Evolutionary conservation across 2,113 vertebrate genomes (phyloP).

Genomic region (Thunnus maccoyii): DNA sequence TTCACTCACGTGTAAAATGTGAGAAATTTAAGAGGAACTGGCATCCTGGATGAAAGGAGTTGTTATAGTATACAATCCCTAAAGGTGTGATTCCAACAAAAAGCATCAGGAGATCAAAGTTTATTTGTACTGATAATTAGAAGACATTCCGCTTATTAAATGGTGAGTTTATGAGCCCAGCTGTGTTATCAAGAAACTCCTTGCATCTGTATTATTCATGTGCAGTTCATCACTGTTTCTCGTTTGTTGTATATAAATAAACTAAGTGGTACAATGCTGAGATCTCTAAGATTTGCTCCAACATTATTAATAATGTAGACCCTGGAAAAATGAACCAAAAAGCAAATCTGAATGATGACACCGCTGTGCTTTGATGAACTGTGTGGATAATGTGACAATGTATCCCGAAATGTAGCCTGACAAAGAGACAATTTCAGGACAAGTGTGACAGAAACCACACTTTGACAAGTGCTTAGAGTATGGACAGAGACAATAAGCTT

Average conservation of each 20-base stretch:
- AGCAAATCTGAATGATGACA: constrained; percentile 17
- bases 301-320: constrained; percentile 56
- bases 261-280: constrained; percentile 24
- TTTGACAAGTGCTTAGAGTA: background rate
- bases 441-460: background rate
- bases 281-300: constrained; percentile 21
- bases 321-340: constrained; percentile 12
- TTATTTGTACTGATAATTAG: constrained; percentile 39
- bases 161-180: constrained; percentile 3
- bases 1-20: background rate
- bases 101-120: constrained; percentile 23
- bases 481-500: background rate
- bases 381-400: constrained; percentile 25
- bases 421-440: background rate
- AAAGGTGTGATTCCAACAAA: constrained; percentile 25
- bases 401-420: background rate
- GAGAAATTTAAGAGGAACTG: background rate
- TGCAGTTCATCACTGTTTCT: constrained; percentile 15
- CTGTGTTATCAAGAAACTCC: constrained; percentile 19
- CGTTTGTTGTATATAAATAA: constrained; percentile 41
- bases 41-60: background rate
- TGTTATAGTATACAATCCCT: background rate
- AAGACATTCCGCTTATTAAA: constrained; percentile 19
- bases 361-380: constrained; percentile 1
- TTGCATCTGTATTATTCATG: constrained; percentile 60